Conservation (phyloP, 1,140 invertebrate genomes). For the Ostrea denselamellosa region DNA sequence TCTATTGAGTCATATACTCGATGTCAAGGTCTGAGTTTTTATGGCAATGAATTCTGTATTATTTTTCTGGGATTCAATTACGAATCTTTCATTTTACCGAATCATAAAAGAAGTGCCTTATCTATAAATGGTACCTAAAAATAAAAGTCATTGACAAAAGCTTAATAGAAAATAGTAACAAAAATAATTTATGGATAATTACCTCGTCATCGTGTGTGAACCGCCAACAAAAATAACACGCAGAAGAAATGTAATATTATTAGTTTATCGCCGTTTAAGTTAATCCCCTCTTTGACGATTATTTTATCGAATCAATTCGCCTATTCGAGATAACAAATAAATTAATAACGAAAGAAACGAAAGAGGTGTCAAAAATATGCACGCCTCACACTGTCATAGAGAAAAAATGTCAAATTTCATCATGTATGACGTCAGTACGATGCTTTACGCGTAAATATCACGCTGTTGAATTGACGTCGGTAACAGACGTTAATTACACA, state of each 20-base stretch:
- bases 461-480: conserved; percentile 1
- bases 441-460: background rate
- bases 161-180: background rate
- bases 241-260: background rate
- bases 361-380: background rate
- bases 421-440: background rate
- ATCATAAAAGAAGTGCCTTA: conserved; percentile 15
- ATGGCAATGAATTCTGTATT: background rate
- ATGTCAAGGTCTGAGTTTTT: background rate
- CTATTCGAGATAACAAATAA: background rate
- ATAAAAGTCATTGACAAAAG: background rate
- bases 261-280: background rate
- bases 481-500: background rate
- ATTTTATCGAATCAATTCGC: background rate
- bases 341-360: background rate
- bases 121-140: background rate
- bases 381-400: background rate
- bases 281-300: background rate
- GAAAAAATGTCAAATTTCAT: background rate
- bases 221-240: background rate
- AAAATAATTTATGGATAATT: background rate
- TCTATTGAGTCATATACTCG: background rate
- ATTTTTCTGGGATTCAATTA: background rate
- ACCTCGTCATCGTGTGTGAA: background rate
- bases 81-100: background rate